Conservation (phyloP, 1,140 invertebrate species). For the Philotrypesis tridentata region DNA sequence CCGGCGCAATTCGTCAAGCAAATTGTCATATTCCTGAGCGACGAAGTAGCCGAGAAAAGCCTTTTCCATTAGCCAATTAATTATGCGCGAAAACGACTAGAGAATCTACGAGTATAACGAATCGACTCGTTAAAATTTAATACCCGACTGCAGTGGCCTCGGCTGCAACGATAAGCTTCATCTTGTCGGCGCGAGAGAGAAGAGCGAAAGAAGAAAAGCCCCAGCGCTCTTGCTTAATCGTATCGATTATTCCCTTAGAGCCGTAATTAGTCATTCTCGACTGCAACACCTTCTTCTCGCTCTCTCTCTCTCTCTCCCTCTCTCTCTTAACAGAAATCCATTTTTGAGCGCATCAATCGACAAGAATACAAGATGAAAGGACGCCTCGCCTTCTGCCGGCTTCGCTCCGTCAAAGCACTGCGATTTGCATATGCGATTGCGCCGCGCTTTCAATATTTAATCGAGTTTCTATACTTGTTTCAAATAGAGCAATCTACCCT, state of each 20-base stretch:
- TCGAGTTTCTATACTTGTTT: conserved; percentile 33
- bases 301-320: too few species aligned
- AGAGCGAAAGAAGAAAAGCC: neutral
- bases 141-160: neutral
- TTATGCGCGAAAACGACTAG: conserved; percentile 17
- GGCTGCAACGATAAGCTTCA: neutral
- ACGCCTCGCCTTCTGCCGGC: neutral
- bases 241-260: conserved; percentile 12
- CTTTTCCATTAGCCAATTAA: conserved; percentile 34
- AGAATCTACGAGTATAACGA: conserved; percentile 2
- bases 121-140: conserved; percentile 43
- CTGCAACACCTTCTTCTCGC: neutral
- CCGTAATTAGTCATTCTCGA: conserved; percentile 25
- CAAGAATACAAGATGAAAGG: conserved; percentile 16
- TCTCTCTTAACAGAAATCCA: conserved; percentile 27
- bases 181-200: neutral
- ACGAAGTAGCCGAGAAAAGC: conserved; percentile 4
- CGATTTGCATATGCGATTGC: conserved; percentile 36
- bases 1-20: neutral
- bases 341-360: conserved; percentile 30
- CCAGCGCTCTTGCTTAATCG: neutral
- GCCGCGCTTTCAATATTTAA: conserved; percentile 39
- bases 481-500: conserved; percentile 37
- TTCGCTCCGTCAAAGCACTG: conserved; percentile 33
- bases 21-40: neutral